These are phyloP conservation scores for Diachasmimorpha longicaudata DNA, from an alignment of 1,140 invertebrate species.

Conservation along the genomic window DNA sequence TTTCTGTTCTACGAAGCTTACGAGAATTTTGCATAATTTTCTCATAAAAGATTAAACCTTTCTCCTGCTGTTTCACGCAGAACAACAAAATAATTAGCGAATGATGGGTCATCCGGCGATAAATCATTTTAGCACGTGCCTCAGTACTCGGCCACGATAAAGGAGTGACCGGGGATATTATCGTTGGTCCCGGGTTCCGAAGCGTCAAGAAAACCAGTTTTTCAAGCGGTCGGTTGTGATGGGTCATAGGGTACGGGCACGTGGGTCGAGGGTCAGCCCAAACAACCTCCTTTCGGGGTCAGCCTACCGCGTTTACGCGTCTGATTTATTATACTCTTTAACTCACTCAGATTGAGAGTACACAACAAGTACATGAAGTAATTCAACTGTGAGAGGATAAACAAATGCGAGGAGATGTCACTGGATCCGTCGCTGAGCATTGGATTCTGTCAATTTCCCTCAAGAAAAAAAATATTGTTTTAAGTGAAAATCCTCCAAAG, in stretches of 20 bases:
- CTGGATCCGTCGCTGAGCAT: too few species aligned
- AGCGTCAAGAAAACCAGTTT: conserved; percentile 30
- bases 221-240: conserved; percentile 42
- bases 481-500: too few species aligned
- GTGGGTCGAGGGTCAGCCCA: conserved; percentile 60
- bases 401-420: too few species aligned
- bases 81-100: conserved; percentile 4
- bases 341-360: background rate
- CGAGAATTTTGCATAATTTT: too few species aligned
- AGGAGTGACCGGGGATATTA: conserved; percentile 57
- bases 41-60: too few species aligned
- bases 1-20: too few species aligned
- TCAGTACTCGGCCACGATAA: background rate
- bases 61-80: background rate
- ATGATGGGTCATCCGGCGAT: background rate
- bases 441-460: too few species aligned
- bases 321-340: conserved; percentile 58
- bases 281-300: conserved; percentile 59
- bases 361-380: conserved; percentile 4
- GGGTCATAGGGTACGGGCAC: conserved; percentile 55
- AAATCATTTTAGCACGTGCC: conserved; percentile 9
- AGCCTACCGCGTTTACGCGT: conserved; percentile 48
- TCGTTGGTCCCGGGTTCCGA: conserved; percentile 48
- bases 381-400: too few species aligned
- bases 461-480: too few species aligned